A percentile compares a stretch with the other conserved stretches of the same genome.
phyloP scores from a whole-genome alignment of 2,888 invertebrate genomes.

The Hypselothyrea guttata region DNA sequence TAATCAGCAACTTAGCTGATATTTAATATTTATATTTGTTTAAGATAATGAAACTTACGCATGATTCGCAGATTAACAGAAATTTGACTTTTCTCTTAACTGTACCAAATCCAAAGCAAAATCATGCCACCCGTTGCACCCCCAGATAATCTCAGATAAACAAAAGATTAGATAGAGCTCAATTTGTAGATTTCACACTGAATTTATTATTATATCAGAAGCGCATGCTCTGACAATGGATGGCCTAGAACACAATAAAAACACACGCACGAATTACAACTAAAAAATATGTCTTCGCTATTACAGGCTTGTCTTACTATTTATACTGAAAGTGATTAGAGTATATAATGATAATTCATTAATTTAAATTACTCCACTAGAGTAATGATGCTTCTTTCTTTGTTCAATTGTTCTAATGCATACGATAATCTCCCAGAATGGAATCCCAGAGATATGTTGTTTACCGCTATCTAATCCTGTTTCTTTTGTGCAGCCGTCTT shows the following conservation, averaged over 20 bases:
- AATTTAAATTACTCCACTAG: constrained; percentile 27
- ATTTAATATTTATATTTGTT: no score
- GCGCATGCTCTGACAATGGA: constrained; percentile 30
- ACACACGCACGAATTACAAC: constrained; percentile 59
- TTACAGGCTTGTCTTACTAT: constrained; percentile 40
- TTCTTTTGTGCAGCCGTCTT: constrained; percentile 80
- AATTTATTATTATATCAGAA: constrained; percentile 70
- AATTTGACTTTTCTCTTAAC: no score
- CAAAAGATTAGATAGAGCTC: constrained; percentile 17
- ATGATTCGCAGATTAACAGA: no score
- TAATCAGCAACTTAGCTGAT: no score
- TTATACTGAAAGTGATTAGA: constrained; percentile 45
- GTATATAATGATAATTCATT: constrained; percentile 26
- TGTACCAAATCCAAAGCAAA: no score
- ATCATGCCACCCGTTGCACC: constrained; percentile 19
- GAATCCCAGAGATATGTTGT: constrained; percentile 5
- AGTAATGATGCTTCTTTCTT: constrained; percentile 17
- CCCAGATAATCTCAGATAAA: constrained; percentile 6
- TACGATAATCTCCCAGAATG: constrained; percentile 15
- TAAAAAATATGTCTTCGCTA: constrained; percentile 48
- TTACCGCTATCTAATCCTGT: constrained; percentile 70
- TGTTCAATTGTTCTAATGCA: constrained; percentile 51
- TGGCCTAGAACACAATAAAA: constrained; percentile 51
- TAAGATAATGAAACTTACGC: no score
- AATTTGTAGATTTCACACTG: constrained; percentile 48